Conservation (phyloP, 2,888 invertebrate species). For the Epinotia brunnichana region DNA sequence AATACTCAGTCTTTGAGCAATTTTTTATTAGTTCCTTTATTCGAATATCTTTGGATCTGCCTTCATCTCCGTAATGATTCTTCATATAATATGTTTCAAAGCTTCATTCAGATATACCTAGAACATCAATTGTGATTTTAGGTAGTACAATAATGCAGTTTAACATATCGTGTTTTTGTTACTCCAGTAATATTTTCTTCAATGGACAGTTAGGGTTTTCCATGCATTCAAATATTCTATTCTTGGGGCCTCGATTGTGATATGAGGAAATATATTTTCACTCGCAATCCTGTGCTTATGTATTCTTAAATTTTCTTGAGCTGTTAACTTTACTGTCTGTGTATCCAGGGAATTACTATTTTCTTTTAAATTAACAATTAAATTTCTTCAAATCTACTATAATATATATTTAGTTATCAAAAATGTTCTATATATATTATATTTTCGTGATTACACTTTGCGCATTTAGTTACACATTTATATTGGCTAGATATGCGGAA, state of each 20-base stretch:
- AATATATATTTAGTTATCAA: not conserved
- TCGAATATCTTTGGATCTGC: not conserved
- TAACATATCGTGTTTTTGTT: not conserved
- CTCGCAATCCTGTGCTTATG: not conserved
- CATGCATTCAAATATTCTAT: not conserved
- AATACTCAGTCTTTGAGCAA: conserved; percentile 14
- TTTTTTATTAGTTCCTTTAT: not conserved
- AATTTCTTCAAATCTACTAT: not conserved
- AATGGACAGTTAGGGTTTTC: not conserved
- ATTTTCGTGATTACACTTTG: not conserved
- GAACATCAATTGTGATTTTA: not conserved
- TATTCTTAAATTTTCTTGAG: not conserved
- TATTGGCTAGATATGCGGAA: not conserved
- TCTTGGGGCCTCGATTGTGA: not conserved
- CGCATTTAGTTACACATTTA: not conserved
- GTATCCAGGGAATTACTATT: not conserved
- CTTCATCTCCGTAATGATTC: not conserved
- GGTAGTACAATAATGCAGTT: not conserved
- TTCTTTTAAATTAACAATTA: not conserved
- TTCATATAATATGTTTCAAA: not conserved
- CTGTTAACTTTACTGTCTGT: not conserved
- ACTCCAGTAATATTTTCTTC: not conserved
- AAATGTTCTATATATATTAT: not conserved
- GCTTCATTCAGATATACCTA: not conserved
- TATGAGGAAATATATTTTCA: not conserved